Conservation (phyloP, 2,113 vertebrate genomes). For the Micronycteris hirsuta region DNA sequence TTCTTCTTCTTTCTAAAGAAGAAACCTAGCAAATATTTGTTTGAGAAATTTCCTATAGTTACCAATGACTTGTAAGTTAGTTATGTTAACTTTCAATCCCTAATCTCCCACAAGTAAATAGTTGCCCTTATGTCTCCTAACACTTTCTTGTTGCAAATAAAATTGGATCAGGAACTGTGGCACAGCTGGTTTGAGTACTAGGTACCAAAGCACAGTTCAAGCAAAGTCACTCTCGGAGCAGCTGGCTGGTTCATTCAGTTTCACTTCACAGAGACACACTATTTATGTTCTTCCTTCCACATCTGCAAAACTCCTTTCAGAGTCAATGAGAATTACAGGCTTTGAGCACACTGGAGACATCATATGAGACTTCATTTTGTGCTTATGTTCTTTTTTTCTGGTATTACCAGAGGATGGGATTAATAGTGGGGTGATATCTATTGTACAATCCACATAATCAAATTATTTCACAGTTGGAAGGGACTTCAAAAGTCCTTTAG, state of each 20-base stretch:
- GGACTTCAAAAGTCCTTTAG: neutral
- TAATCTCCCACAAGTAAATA: neutral
- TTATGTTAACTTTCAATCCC: neutral
- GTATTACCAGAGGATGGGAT: neutral
- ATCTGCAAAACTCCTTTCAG: slow-evolving; percentile 54
- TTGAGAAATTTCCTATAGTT: neutral
- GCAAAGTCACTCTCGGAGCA: slow-evolving; percentile 2
- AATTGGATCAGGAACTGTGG: neutral
- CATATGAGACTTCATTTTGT: slow-evolving; percentile 42
- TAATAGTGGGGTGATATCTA: neutral
- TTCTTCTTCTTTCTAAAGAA: no score
- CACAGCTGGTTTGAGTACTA: slow-evolving; percentile 25
- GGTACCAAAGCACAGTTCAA: neutral
- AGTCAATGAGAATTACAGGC: slow-evolving; percentile 47
- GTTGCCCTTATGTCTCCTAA: neutral
- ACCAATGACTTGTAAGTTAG: neutral
- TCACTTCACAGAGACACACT: neutral
- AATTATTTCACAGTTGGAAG: neutral
- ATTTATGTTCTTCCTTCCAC: slow-evolving; percentile 47
- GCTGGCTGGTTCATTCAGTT: slow-evolving; percentile 16
- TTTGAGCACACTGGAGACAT: slow-evolving; percentile 22
- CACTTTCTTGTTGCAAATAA: slow-evolving; percentile 14
- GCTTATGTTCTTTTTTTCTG: neutral
- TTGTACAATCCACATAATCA: slow-evolving; percentile 5
- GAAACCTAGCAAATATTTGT: neutral